A percentile compares a stretch with the other conserved stretches of the same genome.
These are phyloP conservation scores for Merops nubicus DNA, from an alignment of 2,113 vertebrate genomes.

Conservation along the genomic window DNA sequence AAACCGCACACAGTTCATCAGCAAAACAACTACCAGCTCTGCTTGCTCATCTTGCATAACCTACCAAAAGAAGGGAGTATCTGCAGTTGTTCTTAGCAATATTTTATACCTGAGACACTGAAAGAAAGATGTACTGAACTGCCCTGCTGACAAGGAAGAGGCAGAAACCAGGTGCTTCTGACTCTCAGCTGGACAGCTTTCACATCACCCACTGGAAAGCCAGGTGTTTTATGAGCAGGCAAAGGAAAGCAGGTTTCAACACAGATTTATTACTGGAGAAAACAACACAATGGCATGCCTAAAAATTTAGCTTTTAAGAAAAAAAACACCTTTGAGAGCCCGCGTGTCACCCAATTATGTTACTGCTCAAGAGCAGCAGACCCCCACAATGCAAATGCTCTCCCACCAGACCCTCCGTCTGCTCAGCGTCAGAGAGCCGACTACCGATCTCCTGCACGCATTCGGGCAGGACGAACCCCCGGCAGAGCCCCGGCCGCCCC, in stretches of 20 bases:
- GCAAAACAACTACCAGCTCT: background rate
- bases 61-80: background rate
- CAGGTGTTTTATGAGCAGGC: background rate
- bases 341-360: rapidly evolving
- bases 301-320: background rate
- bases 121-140: background rate
- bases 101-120: background rate
- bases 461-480: background rate
- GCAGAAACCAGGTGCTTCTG: background rate
- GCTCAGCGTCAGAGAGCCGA: background rate
- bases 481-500: background rate
- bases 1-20: background rate
- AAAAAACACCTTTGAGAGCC: background rate
- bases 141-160: background rate
- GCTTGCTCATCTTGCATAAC: background rate
- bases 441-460: background rate
- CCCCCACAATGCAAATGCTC: background rate
- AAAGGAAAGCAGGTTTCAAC: background rate
- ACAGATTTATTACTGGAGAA: background rate
- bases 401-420: background rate
- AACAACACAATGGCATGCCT: background rate
- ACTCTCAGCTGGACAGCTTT: rapidly evolving
- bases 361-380: background rate
- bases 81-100: background rate
- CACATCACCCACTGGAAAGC: rapidly evolving